Conservation (phyloP, 2,797 vertebrate species). For the Chlorospingus semifuscus region DNA sequence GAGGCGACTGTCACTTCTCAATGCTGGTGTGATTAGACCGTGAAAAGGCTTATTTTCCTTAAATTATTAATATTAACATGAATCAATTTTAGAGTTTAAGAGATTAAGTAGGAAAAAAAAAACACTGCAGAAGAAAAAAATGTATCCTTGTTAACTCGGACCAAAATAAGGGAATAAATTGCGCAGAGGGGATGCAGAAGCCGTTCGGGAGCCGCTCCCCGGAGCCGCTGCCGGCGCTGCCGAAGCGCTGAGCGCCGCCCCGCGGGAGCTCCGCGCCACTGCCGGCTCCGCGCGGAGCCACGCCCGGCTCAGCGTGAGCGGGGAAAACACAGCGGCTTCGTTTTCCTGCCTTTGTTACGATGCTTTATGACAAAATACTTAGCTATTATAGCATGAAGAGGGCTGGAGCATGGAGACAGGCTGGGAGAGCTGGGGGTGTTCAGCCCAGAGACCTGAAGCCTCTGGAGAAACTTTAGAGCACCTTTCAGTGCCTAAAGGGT, state of each 20-base stretch:
- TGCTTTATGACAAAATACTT: not conserved
- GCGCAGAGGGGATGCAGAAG: not conserved
- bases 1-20: not conserved
- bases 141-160: not conserved
- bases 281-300: not conserved
- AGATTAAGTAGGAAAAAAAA: not conserved
- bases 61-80: slow-evolving; percentile 22
- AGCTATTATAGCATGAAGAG: not conserved
- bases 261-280: not conserved
- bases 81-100: not conserved
- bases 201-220: not conserved
- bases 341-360: not conserved
- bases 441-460: not conserved
- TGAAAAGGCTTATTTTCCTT: slow-evolving; percentile 10
- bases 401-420: not conserved
- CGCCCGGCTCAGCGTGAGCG: accelerated
- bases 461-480: not conserved
- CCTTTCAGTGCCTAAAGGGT: not conserved
- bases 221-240: accelerated
- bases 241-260: not conserved
- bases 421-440: not conserved
- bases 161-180: not conserved
- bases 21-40: not conserved
- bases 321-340: not conserved
- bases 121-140: not conserved